Percentiles rank a stretch among this genome's conserved stretches.
These are phyloP conservation scores for Sitta europaea DNA, from an alignment of 2,113 vertebrate genomes.

Conservation along the genomic window DNA sequence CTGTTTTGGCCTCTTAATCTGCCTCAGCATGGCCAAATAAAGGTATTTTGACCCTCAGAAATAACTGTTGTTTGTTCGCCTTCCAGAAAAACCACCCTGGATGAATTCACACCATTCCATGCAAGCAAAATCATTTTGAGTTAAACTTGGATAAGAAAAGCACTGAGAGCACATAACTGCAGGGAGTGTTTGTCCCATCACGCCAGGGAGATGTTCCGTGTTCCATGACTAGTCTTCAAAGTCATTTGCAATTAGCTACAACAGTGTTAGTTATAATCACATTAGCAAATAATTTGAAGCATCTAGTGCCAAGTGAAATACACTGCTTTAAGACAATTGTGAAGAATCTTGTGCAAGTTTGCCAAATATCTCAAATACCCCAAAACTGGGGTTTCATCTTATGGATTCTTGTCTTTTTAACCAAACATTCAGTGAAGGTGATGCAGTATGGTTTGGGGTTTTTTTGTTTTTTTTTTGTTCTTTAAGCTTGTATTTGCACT, in stretches of 20 bases:
- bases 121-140: not conserved
- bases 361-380: not conserved
- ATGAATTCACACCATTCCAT: slow-evolving; percentile 42
- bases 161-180: not conserved
- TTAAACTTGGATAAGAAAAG: slow-evolving; percentile 32
- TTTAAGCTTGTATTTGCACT: slow-evolving; percentile 48
- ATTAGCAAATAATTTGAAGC: slow-evolving; percentile 10
- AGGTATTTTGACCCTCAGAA: slow-evolving; percentile 53
- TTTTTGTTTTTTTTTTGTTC: not conserved
- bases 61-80: not conserved
- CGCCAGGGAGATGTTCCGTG: not conserved
- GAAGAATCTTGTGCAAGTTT: not conserved
- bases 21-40: slow-evolving; percentile 57
- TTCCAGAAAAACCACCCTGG: slow-evolving; percentile 20
- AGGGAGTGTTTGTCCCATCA: not conserved
- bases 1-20: slow-evolving; percentile 50
- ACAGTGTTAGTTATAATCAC: not conserved
- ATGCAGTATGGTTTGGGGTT: not conserved
- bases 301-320: not conserved
- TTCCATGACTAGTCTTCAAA: not conserved
- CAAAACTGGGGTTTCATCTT: not conserved
- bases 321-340: not conserved
- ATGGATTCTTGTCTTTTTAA: not conserved
- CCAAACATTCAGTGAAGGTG: not conserved
- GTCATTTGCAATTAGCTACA: not conserved